phyloP scores from a whole-genome alignment of 2,797 vertebrate species.

The Miichthys miiuy region DNA sequence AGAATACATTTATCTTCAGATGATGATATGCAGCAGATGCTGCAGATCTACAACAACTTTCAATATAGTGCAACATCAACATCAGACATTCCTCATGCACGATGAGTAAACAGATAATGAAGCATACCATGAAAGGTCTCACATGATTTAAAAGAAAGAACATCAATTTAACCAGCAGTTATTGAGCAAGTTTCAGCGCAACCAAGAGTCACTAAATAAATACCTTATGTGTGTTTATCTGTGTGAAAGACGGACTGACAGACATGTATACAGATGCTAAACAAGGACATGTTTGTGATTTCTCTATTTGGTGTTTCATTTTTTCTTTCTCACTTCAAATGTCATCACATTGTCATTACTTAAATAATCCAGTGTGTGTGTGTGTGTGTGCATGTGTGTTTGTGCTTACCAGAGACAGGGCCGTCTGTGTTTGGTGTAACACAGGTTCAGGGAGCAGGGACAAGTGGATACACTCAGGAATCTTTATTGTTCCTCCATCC shows the following conservation, averaged over 20 bases:
- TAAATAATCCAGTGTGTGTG: background rate
- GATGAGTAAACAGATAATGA: background rate
- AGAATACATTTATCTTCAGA: slow-evolving; percentile 19
- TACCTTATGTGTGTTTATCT: background rate
- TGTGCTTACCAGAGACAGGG: slow-evolving; percentile 91
- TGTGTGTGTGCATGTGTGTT: slow-evolving; percentile 1
- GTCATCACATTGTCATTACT: background rate
- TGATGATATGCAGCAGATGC: background rate
- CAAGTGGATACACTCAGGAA: slow-evolving; percentile 98
- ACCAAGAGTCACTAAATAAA: background rate
- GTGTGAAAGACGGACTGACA: background rate
- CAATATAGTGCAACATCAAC: background rate
- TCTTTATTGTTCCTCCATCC: slow-evolving; percentile 98
- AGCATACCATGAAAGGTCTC: background rate
- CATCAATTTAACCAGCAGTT: background rate
- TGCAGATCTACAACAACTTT: background rate
- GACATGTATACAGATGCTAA: background rate
- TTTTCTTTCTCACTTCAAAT: background rate
- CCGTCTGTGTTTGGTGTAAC: slow-evolving; percentile 90
- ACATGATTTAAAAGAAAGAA: background rate
- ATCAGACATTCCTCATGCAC: background rate
- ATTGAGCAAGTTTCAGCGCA: background rate
- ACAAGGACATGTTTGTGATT: background rate
- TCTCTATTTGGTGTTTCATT: background rate
- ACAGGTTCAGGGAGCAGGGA: slow-evolving; percentile 96